phyloP scores from a whole-genome alignment of 2,113 vertebrate species.

The Oreotrochilus melanogaster region DNA sequence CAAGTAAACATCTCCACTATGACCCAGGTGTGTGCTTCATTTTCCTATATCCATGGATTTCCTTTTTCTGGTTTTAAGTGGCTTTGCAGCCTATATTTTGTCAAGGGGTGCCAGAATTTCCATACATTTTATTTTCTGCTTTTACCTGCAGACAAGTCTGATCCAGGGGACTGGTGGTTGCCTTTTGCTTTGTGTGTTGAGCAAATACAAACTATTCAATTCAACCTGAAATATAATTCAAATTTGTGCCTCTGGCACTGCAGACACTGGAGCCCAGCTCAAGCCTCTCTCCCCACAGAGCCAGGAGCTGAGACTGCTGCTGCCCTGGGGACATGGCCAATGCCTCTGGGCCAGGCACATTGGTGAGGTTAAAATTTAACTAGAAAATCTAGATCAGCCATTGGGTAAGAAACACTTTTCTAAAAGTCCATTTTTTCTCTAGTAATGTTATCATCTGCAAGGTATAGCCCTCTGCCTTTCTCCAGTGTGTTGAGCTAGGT shows the following conservation, averaged over 20 bases:
- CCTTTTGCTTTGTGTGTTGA: neutral
- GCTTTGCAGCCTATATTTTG: neutral
- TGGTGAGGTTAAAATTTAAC: neutral
- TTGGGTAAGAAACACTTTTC: neutral
- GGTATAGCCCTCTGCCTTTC: rapidly evolving
- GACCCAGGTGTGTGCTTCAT: neutral
- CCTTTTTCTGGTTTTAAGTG: neutral
- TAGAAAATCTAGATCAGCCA: neutral
- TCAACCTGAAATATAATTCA: neutral
- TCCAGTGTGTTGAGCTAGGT: rapidly evolving
- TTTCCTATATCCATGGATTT: neutral
- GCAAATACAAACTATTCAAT: neutral
- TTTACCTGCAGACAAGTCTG: neutral
- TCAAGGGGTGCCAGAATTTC: rapidly evolving
- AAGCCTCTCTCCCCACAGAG: neutral
- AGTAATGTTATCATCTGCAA: neutral
- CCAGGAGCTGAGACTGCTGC: neutral
- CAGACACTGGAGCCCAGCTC: neutral
- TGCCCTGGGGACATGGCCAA: neutral
- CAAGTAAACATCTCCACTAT: neutral
- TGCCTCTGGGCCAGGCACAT: neutral
- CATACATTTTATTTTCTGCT: neutral
- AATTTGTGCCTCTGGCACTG: rapidly evolving
- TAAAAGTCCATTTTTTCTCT: neutral
- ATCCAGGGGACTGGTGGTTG: rapidly evolving